A percentile compares a stretch with the other conserved stretches of the same genome.
Conservation (phyloP, 2,888 invertebrate genomes). For the Philopedon plagiatum region DNA sequence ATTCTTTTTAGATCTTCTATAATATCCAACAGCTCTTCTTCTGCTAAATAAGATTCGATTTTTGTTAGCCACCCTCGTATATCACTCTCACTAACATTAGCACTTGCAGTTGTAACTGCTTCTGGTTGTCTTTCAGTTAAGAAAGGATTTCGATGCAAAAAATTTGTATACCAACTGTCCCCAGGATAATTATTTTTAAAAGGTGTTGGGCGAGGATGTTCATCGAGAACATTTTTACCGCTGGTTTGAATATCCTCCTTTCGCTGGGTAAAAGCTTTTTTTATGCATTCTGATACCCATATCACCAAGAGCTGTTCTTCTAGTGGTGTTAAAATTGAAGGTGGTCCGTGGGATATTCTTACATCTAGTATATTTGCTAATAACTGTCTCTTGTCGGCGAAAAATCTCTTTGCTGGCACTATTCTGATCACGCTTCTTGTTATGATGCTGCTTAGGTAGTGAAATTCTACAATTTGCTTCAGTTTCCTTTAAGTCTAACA, state of each 20-base stretch:
- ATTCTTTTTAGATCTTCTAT: slow-evolving; percentile 56
- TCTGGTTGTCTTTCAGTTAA: slow-evolving; percentile 54
- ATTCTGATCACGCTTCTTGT: no score
- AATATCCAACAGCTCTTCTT: no score
- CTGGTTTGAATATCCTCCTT: slow-evolving; percentile 38
- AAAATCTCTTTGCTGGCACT: no score
- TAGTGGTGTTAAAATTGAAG: no score
- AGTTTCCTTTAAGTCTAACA: no score
- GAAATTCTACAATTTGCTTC: no score
- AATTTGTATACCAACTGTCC: slow-evolving; percentile 53
- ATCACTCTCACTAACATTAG: slow-evolving; percentile 54
- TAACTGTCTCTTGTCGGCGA: no score
- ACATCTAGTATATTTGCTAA: no score
- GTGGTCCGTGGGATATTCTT: slow-evolving; percentile 19
- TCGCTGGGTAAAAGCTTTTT: slow-evolving; percentile 60
- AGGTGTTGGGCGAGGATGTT: slow-evolving; percentile 24
- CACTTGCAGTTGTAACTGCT: slow-evolving; percentile 56
- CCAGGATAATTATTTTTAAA: slow-evolving; percentile 51
- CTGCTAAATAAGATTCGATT: slow-evolving; percentile 52
- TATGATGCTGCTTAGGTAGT: no score
- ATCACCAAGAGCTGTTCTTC: slow-evolving; percentile 16
- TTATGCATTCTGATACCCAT: no score
- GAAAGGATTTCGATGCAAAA: slow-evolving; percentile 55
- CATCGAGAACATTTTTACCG: slow-evolving; percentile 46
- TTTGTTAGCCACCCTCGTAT: slow-evolving; percentile 56